Conservation (phyloP, 2,888 invertebrate genomes). For the Drosophila greeni region DNA sequence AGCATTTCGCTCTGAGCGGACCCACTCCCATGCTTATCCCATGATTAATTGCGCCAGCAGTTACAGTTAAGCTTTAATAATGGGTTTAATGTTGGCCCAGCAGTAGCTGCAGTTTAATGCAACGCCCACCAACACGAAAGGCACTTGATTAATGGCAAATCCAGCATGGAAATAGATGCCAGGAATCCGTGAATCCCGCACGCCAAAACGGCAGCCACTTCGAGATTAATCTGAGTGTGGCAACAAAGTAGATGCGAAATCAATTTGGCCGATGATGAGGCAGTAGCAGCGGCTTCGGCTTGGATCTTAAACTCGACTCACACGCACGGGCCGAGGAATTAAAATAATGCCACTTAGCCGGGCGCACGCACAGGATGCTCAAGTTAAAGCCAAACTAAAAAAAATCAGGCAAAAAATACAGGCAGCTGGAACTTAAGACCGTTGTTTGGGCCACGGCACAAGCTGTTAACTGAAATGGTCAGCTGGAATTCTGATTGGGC, state of each 20-base stretch:
- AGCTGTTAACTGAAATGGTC: slow-evolving; percentile 41
- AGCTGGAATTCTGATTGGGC: slow-evolving; percentile 40
- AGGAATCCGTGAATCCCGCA: slow-evolving; percentile 55
- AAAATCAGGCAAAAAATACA: slow-evolving; percentile 9
- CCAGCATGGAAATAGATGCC: slow-evolving; percentile 51
- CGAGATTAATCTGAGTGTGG: slow-evolving; percentile 53
- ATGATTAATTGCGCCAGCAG: slow-evolving; percentile 67
- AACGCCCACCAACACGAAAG: slow-evolving; percentile 65
- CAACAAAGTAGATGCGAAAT: slow-evolving; percentile 25
- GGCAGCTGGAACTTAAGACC: slow-evolving; percentile 24
- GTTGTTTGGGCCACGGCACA: slow-evolving; percentile 17
- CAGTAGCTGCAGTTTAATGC: slow-evolving; percentile 22
- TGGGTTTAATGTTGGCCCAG: slow-evolving; percentile 53
- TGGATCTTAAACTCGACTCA: slow-evolving; percentile 30
- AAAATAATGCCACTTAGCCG: slow-evolving; percentile 60
- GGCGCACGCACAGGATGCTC: slow-evolving; percentile 51
- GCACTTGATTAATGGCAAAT: slow-evolving; percentile 62
- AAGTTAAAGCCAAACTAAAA: neutral
- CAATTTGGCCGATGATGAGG: slow-evolving; percentile 13
- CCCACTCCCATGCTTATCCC: slow-evolving; percentile 62
- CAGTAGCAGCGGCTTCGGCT: slow-evolving; percentile 1
- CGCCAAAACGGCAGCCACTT: slow-evolving; percentile 14
- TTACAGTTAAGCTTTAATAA: slow-evolving; percentile 69
- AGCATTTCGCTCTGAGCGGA: slow-evolving; percentile 54
- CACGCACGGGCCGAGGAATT: slow-evolving; percentile 59